Conservation (phyloP, 2,888 invertebrate genomes). For the Anthophora plumipes region DNA sequence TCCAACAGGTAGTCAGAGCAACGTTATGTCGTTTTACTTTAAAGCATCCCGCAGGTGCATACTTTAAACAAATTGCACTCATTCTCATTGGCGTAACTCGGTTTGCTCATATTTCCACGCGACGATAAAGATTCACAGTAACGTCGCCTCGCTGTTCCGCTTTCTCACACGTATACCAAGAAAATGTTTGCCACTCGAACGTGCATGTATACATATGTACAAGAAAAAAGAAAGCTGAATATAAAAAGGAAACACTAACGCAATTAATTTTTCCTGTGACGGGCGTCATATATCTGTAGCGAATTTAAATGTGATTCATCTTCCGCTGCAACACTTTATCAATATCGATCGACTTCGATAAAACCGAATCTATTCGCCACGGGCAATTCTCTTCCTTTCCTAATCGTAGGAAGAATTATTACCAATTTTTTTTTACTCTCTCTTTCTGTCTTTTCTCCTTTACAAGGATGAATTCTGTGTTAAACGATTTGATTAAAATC, state of each 20-base stretch:
- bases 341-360: constrained; percentile 25
- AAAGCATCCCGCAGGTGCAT: constrained; percentile 30
- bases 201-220: no score
- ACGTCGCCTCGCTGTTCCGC: neutral
- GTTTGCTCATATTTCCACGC: constrained; percentile 11
- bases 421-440: constrained; percentile 7
- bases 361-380: constrained; percentile 38
- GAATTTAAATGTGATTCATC: constrained; percentile 1
- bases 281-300: neutral
- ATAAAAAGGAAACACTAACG: neutral
- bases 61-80: constrained; percentile 55
- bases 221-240: no score
- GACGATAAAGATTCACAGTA: constrained; percentile 9
- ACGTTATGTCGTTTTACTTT: constrained; percentile 13
- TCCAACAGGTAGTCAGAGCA: neutral
- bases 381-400: constrained; percentile 8
- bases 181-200: neutral
- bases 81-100: constrained; percentile 51
- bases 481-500: constrained; percentile 6
- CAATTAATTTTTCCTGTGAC: neutral
- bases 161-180: neutral
- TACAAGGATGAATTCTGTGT: constrained; percentile 41
- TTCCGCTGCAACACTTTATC: constrained; percentile 12
- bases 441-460: no score
- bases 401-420: constrained; percentile 44